A percentile compares a stretch with the other conserved stretches of the same genome.
Conservation (phyloP, 2,113 vertebrate genomes). For the Periophthalmus modestus region DNA sequence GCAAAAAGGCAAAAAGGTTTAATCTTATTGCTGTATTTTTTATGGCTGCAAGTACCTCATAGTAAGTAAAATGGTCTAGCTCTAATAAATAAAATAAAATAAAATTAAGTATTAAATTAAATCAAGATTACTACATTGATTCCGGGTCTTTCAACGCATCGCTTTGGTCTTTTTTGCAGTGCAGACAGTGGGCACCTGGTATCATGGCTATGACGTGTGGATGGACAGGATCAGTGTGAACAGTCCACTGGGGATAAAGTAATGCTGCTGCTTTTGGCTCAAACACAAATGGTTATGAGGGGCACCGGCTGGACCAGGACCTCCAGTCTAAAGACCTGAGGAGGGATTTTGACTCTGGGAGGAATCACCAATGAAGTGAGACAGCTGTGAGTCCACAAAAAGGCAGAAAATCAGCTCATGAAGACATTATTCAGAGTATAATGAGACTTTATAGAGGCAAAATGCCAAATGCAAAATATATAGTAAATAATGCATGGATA, state of each 20-base stretch:
- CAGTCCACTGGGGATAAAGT: slow-evolving; percentile 69
- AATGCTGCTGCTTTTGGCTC: slow-evolving; percentile 69
- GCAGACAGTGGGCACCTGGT: slow-evolving; percentile 74
- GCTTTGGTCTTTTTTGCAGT: neutral
- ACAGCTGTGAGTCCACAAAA: slow-evolving; percentile 61
- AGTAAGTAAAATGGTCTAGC: no score
- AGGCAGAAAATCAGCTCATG: neutral
- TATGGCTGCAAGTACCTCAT: no score
- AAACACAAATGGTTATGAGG: slow-evolving; percentile 51
- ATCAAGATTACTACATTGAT: neutral
- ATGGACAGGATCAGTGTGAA: slow-evolving; percentile 72
- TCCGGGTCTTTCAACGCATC: neutral
- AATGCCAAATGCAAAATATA: neutral
- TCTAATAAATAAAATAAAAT: neutral
- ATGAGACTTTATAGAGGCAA: neutral
- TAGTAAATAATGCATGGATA: neutral
- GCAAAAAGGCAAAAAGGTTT: no score
- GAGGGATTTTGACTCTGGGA: slow-evolving; percentile 35
- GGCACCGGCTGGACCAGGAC: slow-evolving; percentile 40
- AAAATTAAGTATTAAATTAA: neutral
- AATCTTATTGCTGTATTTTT: no score
- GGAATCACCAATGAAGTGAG: slow-evolving; percentile 45
- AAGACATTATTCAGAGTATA: slow-evolving; percentile 13
- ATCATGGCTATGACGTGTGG: slow-evolving; percentile 70
- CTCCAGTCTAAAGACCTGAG: slow-evolving; percentile 18